These are phyloP conservation scores for Sciurus carolinensis DNA, from an alignment of 2,797 vertebrate genomes.

Conservation along the genomic window DNA sequence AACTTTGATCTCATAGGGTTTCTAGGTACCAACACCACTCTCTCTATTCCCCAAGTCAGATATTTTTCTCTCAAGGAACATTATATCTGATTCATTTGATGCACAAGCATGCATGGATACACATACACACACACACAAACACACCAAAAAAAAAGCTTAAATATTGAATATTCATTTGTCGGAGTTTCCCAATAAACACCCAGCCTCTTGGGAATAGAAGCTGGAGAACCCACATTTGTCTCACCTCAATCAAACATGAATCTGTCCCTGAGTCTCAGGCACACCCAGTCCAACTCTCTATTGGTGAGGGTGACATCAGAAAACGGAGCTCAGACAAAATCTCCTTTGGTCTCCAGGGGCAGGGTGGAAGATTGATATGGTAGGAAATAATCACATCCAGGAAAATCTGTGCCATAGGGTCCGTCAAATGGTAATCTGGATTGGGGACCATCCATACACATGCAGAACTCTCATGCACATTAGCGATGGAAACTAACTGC, in stretches of 20 bases:
- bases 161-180: too few species aligned
- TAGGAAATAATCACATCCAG: neutral
- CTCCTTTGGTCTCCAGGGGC: neutral
- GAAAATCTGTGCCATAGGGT: neutral
- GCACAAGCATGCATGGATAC: too few species aligned
- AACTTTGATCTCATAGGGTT: neutral
- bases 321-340: neutral
- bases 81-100: neutral
- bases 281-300: neutral
- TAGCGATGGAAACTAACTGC: neutral
- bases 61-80: neutral
- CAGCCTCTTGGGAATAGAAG: neutral
- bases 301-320: neutral
- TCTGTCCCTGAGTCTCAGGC: neutral
- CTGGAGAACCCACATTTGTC: neutral
- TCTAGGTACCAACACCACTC: neutral
- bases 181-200: neutral
- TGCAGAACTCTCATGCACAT: neutral
- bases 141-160: too few species aligned
- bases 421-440: neutral
- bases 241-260: neutral
- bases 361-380: neutral
- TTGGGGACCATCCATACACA: neutral
- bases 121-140: neutral
- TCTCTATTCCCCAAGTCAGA: neutral